Base-by-base conservation (phyloP, 1,140 invertebrate genomes). In the Sycophaga agraensis region DNA sequence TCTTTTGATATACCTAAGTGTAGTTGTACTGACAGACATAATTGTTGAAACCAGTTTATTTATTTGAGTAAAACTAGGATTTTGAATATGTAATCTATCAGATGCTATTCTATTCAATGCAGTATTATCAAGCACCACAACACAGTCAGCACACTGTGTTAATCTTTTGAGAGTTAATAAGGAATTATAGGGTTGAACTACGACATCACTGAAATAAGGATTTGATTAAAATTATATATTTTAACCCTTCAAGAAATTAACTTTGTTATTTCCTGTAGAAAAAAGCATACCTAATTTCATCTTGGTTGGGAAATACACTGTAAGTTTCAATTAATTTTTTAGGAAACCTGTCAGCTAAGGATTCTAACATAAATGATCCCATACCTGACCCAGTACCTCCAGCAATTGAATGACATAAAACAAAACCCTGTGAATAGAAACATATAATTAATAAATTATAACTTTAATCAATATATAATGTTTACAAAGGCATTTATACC, bases 111-210 rank as follows among this genome's bases (percentile, higher is more conserved):
- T 84, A 78, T 98, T 96, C n/a, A 99, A 82, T 5, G 96, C 96
- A 31, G 96, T 97, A 74, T 99, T 99, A 77, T 99, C 96, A 51
- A 99, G 82, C 0, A 99, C 96, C 66, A 98, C 96, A n/a, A 98
- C 96, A 78, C 95, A 97, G 82, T 99, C 97, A 0, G 97, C 94
- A 80, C 94, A 94, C 73, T 96, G 90, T 0, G 95, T 98, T 19
- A 99, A 82, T 51, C 97, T 85, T 79, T 97, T 97, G 16, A 99
- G 79, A 0, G 97, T 99, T 7, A 99, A 82, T 24, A 99, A 77
- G 0, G 96, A 98, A 81, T 99, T 99, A 81, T 99, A 99, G 0
- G 98, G 98, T 75, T 99, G 97, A 2, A 99, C 97, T 0, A 99
- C 96, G 17, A 99, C 97, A 82, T 99, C 97, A 78, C 94, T 94